Evolutionary conservation across 2,797 vertebrate genomes (phyloP), one percentile per base, ranked within the genome.

Genomic region (Thalassophryne amazonica): DNA sequence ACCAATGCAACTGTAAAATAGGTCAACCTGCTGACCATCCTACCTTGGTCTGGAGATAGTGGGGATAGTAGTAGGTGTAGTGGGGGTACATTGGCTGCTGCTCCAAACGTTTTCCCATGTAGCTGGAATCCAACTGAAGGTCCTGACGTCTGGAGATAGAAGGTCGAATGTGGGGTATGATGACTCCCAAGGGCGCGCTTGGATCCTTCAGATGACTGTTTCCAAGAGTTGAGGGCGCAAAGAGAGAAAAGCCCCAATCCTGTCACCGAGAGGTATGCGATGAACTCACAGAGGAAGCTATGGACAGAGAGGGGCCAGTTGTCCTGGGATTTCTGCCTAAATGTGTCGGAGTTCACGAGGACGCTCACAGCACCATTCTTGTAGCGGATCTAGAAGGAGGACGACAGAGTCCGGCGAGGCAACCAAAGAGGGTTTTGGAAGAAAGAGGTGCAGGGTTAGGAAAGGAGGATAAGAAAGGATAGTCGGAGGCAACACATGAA

Each of bases 41-140:
- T 88, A 97, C 95, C 95, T 97, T 98, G 90, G 93, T 95, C 91
- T 96, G 94, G 85, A 96, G 93, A 91, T 95, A 96, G 85, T 96
- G 95, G 86, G 95, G 95, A 85, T 97, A 97, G 91, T 95, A 97
- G 93, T 95, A 97, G 84, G 94, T 95, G 94, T 95, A 98, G 93
- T 98, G 95, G 81, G 96, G 95, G 95, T 95, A 98, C 95, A 98
- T 98, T 96, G 92, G 96, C 85, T 95, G 95, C 93, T 95, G 95
- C 85, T 98, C 96, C 95, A 97, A 91, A 87, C 94, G 93, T 93
- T 98, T 98, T 93, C 96, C 96, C 96, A 98, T 98, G 94, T 95
- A 98, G 95, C 93, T 97, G 92, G 92, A 95, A 93, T 94, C 92
- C 81, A 94, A 94, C 87, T 92, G 94, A 91, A 94, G 88, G 91